These are phyloP conservation scores for Lipophrys pholis DNA, from an alignment of 2,113 vertebrate genomes.

Conservation along the genomic window DNA sequence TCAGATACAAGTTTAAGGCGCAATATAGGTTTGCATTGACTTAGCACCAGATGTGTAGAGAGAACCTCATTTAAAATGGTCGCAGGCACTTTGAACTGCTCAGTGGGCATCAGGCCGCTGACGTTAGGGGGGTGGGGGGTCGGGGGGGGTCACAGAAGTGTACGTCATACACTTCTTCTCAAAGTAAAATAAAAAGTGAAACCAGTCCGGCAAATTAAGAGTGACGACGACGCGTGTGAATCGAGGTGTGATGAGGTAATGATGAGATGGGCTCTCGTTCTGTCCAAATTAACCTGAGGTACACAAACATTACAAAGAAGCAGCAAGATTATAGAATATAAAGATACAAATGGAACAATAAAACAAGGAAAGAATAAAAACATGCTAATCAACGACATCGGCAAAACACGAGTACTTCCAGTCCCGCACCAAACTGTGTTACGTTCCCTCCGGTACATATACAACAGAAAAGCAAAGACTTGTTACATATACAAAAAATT, in stretches of 20 bases:
- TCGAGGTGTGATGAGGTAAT: conserved; percentile 88
- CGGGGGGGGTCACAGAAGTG: conserved; percentile 18
- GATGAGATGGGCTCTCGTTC: conserved; percentile 84
- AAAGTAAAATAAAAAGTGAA: conserved; percentile 36
- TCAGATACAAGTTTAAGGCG: too few species aligned
- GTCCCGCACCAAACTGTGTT: conserved; percentile 86
- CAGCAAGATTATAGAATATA: conserved; percentile 83
- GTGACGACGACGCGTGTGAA: conserved; percentile 53
- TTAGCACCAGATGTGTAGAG: conserved; percentile 55
- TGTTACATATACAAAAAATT: conserved; percentile 71
- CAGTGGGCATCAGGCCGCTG: conserved; percentile 46
- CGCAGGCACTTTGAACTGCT: conserved; percentile 48
- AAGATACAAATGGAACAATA: conserved; percentile 60
- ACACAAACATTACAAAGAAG: conserved; percentile 87
- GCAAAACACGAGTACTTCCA: conserved; percentile 89
- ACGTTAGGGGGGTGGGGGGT: too few species aligned
- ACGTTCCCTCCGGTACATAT: conserved; percentile 88
- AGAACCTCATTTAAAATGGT: conserved; percentile 38
- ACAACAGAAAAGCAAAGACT: conserved; percentile 74
- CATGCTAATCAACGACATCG: conserved; percentile 81
- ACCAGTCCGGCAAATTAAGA: conserved; percentile 66
- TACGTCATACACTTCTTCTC: conserved; percentile 61
- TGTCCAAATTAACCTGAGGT: conserved; percentile 93
- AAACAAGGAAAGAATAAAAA: conserved; percentile 72
- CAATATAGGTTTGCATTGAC: too few species aligned